Percentiles rank a stretch among this genome's conserved stretches.
phyloP scores from a whole-genome alignment of 2,888 invertebrate species.

The Tetrapedia diversipes region DNA sequence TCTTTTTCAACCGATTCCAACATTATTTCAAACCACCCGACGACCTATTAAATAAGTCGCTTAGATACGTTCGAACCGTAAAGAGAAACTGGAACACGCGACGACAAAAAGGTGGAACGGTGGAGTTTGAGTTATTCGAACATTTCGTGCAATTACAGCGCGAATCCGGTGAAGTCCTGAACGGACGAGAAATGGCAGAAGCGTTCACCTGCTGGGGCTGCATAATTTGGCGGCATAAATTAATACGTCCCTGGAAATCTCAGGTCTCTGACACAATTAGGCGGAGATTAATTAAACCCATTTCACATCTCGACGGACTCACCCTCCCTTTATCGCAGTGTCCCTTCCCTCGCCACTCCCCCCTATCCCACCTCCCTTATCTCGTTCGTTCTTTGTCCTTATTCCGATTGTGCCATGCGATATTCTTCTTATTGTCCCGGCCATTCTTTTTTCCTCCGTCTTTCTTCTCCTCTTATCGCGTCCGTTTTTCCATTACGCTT shows the following conservation, averaged over 20 bases:
- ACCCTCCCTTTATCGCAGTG: slow-evolving; percentile 52
- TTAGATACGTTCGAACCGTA: background rate
- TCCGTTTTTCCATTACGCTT: slow-evolving; percentile 27
- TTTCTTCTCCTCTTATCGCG: background rate
- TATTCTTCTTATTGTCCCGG: slow-evolving; percentile 45
- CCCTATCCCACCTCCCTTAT: slow-evolving; percentile 25
- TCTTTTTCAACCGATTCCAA: too few relatives aligned
- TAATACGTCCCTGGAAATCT: slow-evolving; percentile 80
- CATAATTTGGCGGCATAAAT: slow-evolving; percentile 80
- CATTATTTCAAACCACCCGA: too few relatives aligned
- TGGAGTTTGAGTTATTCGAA: slow-evolving; percentile 19
- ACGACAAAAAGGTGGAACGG: background rate
- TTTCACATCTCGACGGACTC: slow-evolving; percentile 77
- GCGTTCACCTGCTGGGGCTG: slow-evolving; percentile 74
- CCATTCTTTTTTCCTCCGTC: background rate
- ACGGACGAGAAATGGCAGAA: slow-evolving; percentile 64
- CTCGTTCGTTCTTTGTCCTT: slow-evolving; percentile 48
- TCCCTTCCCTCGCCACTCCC: slow-evolving; percentile 22
- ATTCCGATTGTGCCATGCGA: slow-evolving; percentile 38
- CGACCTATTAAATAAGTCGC: too few relatives aligned
- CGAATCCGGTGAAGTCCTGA: slow-evolving; percentile 51
- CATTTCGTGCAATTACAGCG: slow-evolving; percentile 51
- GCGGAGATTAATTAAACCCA: slow-evolving; percentile 81
- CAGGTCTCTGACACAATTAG: slow-evolving; percentile 79
- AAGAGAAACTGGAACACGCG: slow-evolving; percentile 2